Conservation (phyloP, 2,113 vertebrate genomes). For the Ammospiza caudacuta region DNA sequence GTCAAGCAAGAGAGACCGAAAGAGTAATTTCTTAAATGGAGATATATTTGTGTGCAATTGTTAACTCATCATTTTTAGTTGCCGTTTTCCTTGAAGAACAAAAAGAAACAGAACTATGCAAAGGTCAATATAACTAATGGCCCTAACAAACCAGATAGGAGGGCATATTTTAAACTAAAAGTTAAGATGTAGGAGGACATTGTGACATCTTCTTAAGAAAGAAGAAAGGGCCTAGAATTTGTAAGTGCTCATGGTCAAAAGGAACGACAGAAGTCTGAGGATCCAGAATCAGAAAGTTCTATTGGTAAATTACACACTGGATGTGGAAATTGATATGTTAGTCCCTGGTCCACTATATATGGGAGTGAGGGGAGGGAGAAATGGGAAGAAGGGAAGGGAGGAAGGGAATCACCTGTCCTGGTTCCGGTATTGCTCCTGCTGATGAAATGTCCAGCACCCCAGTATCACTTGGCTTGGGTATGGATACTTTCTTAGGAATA, state of each 20-base stretch:
- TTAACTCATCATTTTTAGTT: background rate
- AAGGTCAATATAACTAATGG: background rate
- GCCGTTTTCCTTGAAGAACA: background rate
- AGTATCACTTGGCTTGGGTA: background rate
- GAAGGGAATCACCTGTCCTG: background rate
- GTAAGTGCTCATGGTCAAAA: background rate
- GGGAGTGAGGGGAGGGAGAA: background rate
- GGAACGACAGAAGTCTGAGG: background rate
- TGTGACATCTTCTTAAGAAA: background rate
- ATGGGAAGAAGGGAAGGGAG: background rate
- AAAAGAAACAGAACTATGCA: background rate
- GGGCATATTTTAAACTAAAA: background rate
- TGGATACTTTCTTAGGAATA: background rate
- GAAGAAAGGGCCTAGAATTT: background rate
- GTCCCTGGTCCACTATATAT: background rate
- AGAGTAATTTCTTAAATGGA: background rate
- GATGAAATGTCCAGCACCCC: background rate
- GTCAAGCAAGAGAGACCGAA: background rate
- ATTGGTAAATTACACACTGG: background rate
- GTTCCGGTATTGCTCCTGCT: background rate
- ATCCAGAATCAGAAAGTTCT: background rate
- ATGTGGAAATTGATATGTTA: background rate
- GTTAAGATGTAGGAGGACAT: background rate
- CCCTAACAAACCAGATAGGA: background rate
- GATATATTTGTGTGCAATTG: background rate